Base-by-base conservation (phyloP, 2,888 invertebrate species). In the Drosophila monieri region DNA sequence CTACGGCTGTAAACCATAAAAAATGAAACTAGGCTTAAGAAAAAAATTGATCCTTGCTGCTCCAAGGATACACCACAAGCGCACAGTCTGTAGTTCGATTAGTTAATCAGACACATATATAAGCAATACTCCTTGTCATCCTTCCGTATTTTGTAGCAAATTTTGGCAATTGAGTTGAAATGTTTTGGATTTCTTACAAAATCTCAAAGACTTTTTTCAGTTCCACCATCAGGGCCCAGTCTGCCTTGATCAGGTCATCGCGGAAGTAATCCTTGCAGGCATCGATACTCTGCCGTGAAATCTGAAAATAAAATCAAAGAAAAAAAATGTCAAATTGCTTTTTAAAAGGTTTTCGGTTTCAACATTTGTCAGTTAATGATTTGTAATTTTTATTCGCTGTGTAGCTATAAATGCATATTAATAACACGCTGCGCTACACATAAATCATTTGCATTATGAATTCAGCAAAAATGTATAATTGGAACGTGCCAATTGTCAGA, bases 251-350 rank as follows among this genome's bases (percentile, higher is more conserved):
- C 88, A 99, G 94, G 92, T 99, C 99, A 85, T 99, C 99, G 74
- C 99, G 94, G 95, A 99, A 99, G 93, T 99, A 98, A 88, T 99
- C 97, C 93, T 99, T 99, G 93, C 99, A 99, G 8, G 98, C 99
- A 92, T 99, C 99, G 90, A 99, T 99, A 74, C 98, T 98, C 90
- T 98, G 97, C 58, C 99, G 95, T 54, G 97, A 96, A 89, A 99
- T 99, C 98, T 99, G 94, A 14, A 88, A 86, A 46, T 4, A 30
- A 14, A 30, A 6, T 2, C 6, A 14, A 8, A 32, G 9, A 3
- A 49, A 14, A 49, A 14, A 15, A 15, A 23, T n/a, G 1, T 15
- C 23, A 44, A 46, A 6, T 37, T 3, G 37, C 6, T 10, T 25
- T 12, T 27, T 44, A 54, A 23, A 18, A 9, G 23, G 14, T 46